A percentile compares a stretch with the other conserved stretches of the same genome.
These are phyloP conservation scores for Odontesthes bonariensis DNA, from an alignment of 2,113 vertebrate species.

Conservation along the genomic window DNA sequence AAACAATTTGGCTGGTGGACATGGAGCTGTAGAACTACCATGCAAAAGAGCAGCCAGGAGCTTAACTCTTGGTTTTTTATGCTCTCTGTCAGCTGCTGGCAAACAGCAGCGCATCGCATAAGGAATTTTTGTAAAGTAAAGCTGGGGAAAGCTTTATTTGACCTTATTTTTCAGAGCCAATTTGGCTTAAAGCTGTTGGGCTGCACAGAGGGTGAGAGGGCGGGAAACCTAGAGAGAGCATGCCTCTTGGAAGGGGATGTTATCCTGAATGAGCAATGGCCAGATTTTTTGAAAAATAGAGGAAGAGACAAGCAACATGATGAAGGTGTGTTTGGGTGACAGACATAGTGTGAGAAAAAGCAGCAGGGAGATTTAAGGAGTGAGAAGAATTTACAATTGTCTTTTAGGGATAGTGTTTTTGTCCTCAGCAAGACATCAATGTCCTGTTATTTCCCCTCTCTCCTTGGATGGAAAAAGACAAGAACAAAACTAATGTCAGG, in stretches of 20 bases:
- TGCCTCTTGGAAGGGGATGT: conserved; percentile 55
- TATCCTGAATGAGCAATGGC: conserved; percentile 33
- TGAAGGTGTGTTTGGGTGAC: conserved; percentile 11
- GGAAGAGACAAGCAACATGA: not conserved
- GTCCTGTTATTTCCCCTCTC: conserved; percentile 35
- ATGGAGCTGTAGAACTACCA: conserved; percentile 5
- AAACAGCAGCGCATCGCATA: conserved; percentile 38
- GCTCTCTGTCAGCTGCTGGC: conserved; percentile 59
- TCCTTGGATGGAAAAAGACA: conserved; percentile 48
- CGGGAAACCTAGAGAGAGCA: conserved; percentile 65
- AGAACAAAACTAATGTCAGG: conserved; percentile 60
- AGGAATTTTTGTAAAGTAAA: conserved; percentile 56
- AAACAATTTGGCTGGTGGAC: conserved; percentile 21
- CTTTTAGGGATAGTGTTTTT: conserved; percentile 15
- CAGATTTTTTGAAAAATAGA: conserved; percentile 41
- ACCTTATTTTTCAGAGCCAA: conserved; percentile 68
- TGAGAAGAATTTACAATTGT: conserved; percentile 38
- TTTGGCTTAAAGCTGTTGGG: conserved; percentile 58
- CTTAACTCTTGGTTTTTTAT: conserved; percentile 46
- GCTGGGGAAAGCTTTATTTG: conserved; percentile 61
- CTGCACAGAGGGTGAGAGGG: conserved; percentile 66
- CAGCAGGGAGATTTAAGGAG: conserved; percentile 2
- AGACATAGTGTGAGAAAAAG: conserved; percentile 3
- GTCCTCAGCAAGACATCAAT: conserved; percentile 9
- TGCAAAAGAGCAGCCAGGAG: conserved; percentile 24